Percentiles rank a stretch among this genome's conserved stretches.
phyloP scores from a whole-genome alignment of 2,113 vertebrate species.

The Parus major region DNA sequence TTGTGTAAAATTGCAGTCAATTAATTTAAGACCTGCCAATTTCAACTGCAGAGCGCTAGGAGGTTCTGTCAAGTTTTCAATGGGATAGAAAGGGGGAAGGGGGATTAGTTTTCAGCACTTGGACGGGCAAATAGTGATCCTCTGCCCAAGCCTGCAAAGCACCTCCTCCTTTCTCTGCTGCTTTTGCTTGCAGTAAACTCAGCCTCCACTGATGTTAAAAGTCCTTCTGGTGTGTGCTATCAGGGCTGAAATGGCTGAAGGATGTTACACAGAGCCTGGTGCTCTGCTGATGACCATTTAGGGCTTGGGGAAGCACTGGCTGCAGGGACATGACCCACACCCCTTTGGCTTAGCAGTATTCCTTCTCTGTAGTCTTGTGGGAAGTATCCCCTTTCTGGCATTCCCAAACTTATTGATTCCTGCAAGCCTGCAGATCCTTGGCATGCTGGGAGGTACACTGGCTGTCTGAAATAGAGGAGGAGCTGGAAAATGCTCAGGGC shows the following conservation, averaged over 20 bases:
- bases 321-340: not conserved
- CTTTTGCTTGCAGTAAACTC: not conserved
- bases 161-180: not conserved
- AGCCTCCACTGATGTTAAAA: not conserved
- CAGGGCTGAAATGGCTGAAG: accelerated
- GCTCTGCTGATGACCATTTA: not conserved
- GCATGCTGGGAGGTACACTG: not conserved
- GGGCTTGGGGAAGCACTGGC: not conserved
- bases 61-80: slow-evolving; percentile 70
- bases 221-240: not conserved
- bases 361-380: not conserved
- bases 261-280: accelerated
- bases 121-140: slow-evolving; percentile 35
- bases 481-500: not conserved
- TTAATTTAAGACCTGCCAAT: slow-evolving; percentile 78
- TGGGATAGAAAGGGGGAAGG: slow-evolving; percentile 53
- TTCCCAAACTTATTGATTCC: not conserved
- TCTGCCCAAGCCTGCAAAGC: not conserved
- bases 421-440: not conserved
- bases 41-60: slow-evolving; percentile 64
- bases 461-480: not conserved
- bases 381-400: not conserved
- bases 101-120: slow-evolving; percentile 45
- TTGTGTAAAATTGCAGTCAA: slow-evolving; percentile 76
- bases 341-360: not conserved